Percentiles rank a stretch among this genome's conserved stretches.
Conservation (phyloP, 1,140 invertebrate species). For the Penaeus japonicus region DNA sequence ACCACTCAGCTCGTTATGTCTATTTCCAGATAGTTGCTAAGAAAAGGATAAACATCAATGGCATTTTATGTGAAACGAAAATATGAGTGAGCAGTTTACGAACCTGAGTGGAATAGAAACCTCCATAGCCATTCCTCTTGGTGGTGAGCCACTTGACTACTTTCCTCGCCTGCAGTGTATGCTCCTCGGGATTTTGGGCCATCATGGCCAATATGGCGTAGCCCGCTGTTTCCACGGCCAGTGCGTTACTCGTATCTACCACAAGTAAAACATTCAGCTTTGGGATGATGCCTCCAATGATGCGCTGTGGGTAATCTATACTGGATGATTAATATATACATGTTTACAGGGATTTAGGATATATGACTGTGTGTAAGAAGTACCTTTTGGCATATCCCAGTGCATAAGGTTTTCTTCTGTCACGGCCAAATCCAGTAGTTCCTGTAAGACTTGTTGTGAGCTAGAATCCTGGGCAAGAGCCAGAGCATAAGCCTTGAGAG, state of each 20-base stretch:
- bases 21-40: not conserved
- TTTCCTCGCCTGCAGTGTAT: not conserved
- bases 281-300: conserved; percentile 58
- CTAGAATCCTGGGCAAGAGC: conserved; percentile 66
- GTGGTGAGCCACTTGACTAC: conserved; percentile 36
- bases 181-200: not conserved
- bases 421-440: conserved; percentile 53
- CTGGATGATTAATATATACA: not conserved
- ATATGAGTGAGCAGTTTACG: not conserved
- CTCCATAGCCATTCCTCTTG: conserved; percentile 22
- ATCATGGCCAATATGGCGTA: conserved; percentile 76
- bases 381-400: conserved; percentile 62
- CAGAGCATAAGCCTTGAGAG: conserved; percentile 72
- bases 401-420: conserved; percentile 63
- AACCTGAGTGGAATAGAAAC: conserved; percentile 28
- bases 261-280: not conserved
- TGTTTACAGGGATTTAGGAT: not conserved
- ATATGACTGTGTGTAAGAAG: not conserved
- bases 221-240: conserved; percentile 78
- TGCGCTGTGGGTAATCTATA: not conserved
- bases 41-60: not conserved
- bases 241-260: conserved; percentile 62
- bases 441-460: conserved; percentile 50
- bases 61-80: not conserved
- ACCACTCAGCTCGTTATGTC: not conserved